Percentiles rank a stretch among this genome's conserved stretches.
Evolutionary conservation across 1,140 invertebrate genomes (phyloP).

Genomic region (Ips nitidus): DNA sequence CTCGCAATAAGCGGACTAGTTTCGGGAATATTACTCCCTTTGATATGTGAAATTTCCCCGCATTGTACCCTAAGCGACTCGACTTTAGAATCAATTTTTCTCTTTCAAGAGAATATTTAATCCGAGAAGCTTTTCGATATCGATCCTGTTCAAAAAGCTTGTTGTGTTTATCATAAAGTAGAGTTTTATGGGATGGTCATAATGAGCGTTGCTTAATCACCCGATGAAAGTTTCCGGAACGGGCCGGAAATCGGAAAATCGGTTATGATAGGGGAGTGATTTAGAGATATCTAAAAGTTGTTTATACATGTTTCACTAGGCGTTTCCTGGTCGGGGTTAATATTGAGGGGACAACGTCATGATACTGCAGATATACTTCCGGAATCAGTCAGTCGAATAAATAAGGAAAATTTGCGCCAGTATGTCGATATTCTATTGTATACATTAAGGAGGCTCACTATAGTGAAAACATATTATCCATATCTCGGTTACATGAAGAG

Average conservation of each 20-base stretch:
- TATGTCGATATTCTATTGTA: constrained; percentile 11
- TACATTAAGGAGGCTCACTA: background rate
- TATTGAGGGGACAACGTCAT: constrained; percentile 12
- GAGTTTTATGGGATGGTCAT: constrained; percentile 5
- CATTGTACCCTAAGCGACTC: background rate
- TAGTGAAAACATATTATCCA: too few species aligned
- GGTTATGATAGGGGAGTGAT: constrained; percentile 41
- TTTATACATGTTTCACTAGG: constrained; percentile 35
- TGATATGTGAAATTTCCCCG: constrained; percentile 45
- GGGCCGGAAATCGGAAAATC: constrained; percentile 41
- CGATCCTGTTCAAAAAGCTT: too few species aligned
- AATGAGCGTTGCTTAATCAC: constrained; percentile 46
- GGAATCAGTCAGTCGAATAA: constrained; percentile 11
- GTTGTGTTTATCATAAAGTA: too few species aligned
- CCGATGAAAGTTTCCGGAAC: constrained; percentile 40
- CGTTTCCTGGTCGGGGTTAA: constrained; percentile 26
- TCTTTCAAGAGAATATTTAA: background rate
- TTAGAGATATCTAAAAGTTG: constrained; percentile 34
- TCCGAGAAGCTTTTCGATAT: too few species aligned
- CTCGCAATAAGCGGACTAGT: constrained; percentile 37
- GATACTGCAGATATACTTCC: constrained; percentile 26
- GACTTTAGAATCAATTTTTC: background rate
- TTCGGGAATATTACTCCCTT: constrained; percentile 47
- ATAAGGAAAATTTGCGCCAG: constrained; percentile 14
- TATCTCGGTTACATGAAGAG: too few species aligned